Percentiles rank a stretch among this genome's conserved stretches.
Conservation (phyloP, 2,797 vertebrate species). For the Siniperca scherzeri region DNA sequence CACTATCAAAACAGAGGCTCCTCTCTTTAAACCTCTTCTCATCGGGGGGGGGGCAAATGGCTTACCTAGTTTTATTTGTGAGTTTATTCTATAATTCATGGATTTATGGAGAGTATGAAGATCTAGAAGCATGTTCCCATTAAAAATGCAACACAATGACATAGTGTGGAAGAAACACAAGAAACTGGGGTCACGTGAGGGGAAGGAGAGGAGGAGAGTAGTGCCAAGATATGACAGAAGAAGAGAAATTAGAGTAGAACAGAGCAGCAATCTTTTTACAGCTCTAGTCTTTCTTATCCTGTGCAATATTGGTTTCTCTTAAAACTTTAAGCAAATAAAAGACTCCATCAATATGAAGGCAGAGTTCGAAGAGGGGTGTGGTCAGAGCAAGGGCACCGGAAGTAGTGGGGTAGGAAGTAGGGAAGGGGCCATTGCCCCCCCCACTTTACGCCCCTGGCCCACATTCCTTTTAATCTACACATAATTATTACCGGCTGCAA, state of each 20-base stretch:
- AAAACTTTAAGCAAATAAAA: slow-evolving; percentile 17
- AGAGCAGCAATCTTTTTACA: slow-evolving; percentile 23
- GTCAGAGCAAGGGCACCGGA: no score
- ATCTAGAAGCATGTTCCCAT: slow-evolving; percentile 69
- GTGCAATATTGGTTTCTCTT: not conserved
- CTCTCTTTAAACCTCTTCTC: slow-evolving; percentile 33
- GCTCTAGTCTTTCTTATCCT: not conserved
- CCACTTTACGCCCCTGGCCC: no score
- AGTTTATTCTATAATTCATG: slow-evolving; percentile 78
- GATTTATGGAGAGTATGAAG: slow-evolving; percentile 64
- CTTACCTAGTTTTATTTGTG: slow-evolving; percentile 67
- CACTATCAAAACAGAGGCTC: slow-evolving; percentile 36
- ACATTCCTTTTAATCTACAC: no score
- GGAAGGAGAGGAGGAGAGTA: slow-evolving; percentile 17
- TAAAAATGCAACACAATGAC: slow-evolving; percentile 71
- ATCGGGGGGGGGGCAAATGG: slow-evolving; percentile 34
- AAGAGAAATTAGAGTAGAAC: slow-evolving; percentile 4
- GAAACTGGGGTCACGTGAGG: slow-evolving; percentile 52
- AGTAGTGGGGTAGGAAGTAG: no score
- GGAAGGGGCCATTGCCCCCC: no score
- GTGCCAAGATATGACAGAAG: slow-evolving; percentile 19
- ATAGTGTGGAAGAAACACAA: slow-evolving; percentile 58
- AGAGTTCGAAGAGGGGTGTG: no score
- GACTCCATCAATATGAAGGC: not conserved
- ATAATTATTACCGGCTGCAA: no score